Conservation (phyloP, 92 coral and sea anemone genomes). For the Porites lobata region DNA sequence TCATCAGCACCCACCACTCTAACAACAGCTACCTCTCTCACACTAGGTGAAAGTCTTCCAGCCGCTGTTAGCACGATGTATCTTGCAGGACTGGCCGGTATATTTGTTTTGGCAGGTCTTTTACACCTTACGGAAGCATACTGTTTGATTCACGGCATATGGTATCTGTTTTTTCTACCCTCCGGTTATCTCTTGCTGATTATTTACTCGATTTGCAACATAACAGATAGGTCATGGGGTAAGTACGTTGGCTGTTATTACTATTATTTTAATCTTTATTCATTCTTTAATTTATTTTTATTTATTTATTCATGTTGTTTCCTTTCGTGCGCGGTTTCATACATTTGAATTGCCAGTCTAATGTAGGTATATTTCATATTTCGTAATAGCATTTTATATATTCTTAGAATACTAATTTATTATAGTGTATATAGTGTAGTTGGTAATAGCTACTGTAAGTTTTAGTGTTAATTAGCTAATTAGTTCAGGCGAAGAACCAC, state of each 20-base stretch:
- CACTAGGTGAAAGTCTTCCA: conserved; percentile 15
- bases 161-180: conserved; percentile 93
- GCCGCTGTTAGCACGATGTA: conserved; percentile 51
- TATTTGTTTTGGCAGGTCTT: conserved; percentile 76
- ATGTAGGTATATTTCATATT: too few relatives aligned
- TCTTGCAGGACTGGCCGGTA: conserved; percentile 70
- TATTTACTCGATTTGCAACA: conserved; percentile 91
- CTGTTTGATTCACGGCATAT: conserved; percentile 83
- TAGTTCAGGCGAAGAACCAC: too few relatives aligned
- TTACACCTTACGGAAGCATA: conserved; percentile 87
- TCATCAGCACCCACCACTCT: not conserved
- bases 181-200: conserved; percentile 93
- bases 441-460: too few relatives aligned
- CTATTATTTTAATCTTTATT: too few relatives aligned
- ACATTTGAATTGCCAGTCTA: too few relatives aligned
- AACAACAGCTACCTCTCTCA: not conserved
- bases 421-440: too few relatives aligned
- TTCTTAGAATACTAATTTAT: too few relatives aligned
- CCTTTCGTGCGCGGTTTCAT: too few relatives aligned
- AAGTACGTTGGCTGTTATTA: conserved; percentile 18
- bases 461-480: too few relatives aligned
- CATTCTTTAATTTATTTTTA: too few relatives aligned
- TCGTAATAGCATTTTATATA: too few relatives aligned
- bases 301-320: too few relatives aligned
- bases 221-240: conserved; percentile 99